Evolutionary conservation across 2,797 vertebrate genomes (phyloP).

Genomic region (Neoniphon sammara): DNA sequence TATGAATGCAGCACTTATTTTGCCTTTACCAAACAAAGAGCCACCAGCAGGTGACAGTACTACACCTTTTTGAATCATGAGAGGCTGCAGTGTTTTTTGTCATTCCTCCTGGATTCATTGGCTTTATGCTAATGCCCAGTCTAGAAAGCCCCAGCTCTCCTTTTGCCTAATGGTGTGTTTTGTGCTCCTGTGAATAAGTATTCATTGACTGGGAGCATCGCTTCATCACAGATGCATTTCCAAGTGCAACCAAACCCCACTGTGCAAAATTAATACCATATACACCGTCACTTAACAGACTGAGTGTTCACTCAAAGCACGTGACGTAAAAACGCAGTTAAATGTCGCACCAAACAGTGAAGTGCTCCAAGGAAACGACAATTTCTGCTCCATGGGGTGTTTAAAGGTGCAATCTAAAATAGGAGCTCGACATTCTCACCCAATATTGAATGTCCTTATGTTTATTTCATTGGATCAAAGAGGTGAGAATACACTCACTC

Average conservation of each 20-base stretch:
- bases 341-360: too few relatives aligned
- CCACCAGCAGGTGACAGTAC: constrained; percentile 55
- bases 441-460: too few relatives aligned
- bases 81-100: constrained; percentile 2
- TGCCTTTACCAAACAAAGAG: constrained; percentile 6
- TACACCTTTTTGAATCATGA: constrained; percentile 17
- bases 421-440: too few relatives aligned
- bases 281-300: constrained; percentile 7
- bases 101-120: constrained; percentile 1
- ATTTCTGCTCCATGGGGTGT: too few relatives aligned
- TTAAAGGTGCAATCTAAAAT: too few relatives aligned
- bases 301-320: constrained; percentile 18
- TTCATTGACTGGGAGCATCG: constrained; percentile 15
- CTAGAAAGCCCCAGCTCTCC: too few relatives aligned
- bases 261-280: too few relatives aligned
- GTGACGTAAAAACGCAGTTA: background rate
- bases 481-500: too few relatives aligned
- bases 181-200: constrained; percentile 4
- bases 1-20: background rate
- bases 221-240: constrained; percentile 17
- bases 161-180: constrained; percentile 4
- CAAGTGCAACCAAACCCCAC: too few relatives aligned
- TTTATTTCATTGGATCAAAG: too few relatives aligned
- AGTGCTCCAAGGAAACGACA: too few relatives aligned
- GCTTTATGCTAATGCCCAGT: constrained; percentile 23